Base-by-base conservation (phyloP, 1,140 invertebrate genomes). In the Heliconius himera region DNA sequence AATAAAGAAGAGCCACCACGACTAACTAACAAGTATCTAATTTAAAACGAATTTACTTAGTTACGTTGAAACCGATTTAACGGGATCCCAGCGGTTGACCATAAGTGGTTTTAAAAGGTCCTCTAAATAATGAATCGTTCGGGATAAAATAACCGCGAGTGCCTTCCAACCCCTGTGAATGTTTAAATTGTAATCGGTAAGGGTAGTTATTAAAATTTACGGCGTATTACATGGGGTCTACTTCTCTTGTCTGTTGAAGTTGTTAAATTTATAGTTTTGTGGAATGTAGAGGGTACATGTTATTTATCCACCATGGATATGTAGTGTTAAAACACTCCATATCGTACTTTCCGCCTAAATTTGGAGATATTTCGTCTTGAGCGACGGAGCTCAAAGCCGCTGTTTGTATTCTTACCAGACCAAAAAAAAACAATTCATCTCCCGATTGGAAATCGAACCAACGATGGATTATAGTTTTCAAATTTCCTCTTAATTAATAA, bases 101-200 rank as follows among this genome's bases (percentile, higher is more conserved):
- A 41, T 49, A 78, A 78, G 71, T 78, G 77, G 71, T 54, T 72
- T 78, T 73, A 73, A 66, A 22, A 66, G 60, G 38, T 29, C 33
- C 72, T 54, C 77, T 78, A 66, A 78, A 78, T 78, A 66, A 78
- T 78, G 71, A 60, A 73, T 73, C 41, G 51, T 20, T 29, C 18
- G n/a, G 70, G 26, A 36, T 74, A 60, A 78, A 66, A 78, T 74
- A 78, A 73, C 36, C 22, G 56, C 29, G 54, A 38, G 26, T 9
- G 36, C 16, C 60, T 66, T n/a, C 20, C 70, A 51, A 73, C 22
- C 51, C 76, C 49, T 60, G 70, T 73, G 70, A 54, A 78, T 73
- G 54, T 72, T 54, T 77, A 36, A 77, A 66, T 66, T 66, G 60
- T 66, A 66, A 49, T 49, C 46, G 49, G 22, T 73, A 26, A 49